Percentiles rank a stretch among this genome's conserved stretches.
These are phyloP conservation scores for Tiaroga cobitis DNA, from an alignment of 2,797 vertebrate genomes.

Conservation along the genomic window DNA sequence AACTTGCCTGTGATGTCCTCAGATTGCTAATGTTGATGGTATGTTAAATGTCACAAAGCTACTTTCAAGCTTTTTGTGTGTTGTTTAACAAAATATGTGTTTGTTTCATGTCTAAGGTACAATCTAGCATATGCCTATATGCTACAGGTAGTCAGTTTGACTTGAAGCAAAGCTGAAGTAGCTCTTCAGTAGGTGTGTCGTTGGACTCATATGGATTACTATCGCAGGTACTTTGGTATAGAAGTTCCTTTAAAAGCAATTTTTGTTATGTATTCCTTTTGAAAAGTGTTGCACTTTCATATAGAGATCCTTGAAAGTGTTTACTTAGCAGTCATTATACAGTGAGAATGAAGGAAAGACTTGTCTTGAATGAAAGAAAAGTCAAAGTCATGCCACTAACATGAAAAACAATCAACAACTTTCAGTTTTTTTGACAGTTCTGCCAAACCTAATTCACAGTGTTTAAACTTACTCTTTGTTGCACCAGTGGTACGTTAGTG, in stretches of 20 bases:
- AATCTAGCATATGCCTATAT: slow-evolving; percentile 16
- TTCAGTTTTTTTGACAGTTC: slow-evolving; percentile 15
- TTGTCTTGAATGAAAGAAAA: too few species aligned
- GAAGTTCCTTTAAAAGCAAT: not conserved
- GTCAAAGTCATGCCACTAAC: slow-evolving; percentile 30
- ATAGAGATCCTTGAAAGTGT: slow-evolving; percentile 30
- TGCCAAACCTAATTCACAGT: slow-evolving; percentile 30
- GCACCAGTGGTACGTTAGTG: not conserved
- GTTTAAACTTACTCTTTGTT: slow-evolving; percentile 20
- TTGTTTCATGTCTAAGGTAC: not conserved
- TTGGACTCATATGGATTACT: slow-evolving; percentile 8
- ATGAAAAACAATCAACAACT: slow-evolving; percentile 21
- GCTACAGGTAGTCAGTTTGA: slow-evolving; percentile 19
- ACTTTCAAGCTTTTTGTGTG: slow-evolving; percentile 38
- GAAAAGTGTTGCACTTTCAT: slow-evolving; percentile 45
- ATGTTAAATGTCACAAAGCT: slow-evolving; percentile 28
- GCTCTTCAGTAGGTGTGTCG: slow-evolving; percentile 8
- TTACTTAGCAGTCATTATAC: slow-evolving; percentile 30
- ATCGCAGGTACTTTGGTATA: slow-evolving; percentile 23
- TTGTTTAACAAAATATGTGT: slow-evolving; percentile 16
- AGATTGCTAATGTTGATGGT: slow-evolving; percentile 22
- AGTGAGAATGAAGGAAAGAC: slow-evolving; percentile 17
- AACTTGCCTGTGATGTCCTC: slow-evolving; percentile 36
- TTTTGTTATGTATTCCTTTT: slow-evolving; percentile 34
- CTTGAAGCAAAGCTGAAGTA: slow-evolving; percentile 23